Evolutionary conservation across 2,888 invertebrate genomes (phyloP).

Genomic region (Drosophila affinis): DNA sequence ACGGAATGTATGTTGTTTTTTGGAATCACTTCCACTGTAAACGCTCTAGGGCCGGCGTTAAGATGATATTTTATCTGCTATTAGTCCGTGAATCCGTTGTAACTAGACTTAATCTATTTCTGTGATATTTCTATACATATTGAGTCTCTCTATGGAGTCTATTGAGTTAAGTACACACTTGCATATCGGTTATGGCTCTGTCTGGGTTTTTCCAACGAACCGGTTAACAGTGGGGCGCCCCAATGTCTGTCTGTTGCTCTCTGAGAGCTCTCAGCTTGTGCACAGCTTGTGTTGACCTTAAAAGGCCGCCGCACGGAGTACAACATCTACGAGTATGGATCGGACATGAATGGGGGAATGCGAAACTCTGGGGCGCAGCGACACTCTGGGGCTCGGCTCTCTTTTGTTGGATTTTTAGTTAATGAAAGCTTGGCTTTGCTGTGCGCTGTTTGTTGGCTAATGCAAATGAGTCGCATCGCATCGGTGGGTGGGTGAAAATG

Average conservation of each 20-base stretch:
- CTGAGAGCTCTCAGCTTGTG: constrained; percentile 5
- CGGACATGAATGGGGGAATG: constrained; percentile 22
- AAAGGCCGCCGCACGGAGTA: constrained; percentile 33
- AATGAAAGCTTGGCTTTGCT: constrained; percentile 33
- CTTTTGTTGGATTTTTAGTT: constrained; percentile 10
- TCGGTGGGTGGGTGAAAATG: constrained; percentile 12
- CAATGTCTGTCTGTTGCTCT: constrained; percentile 55
- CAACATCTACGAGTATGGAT: constrained; percentile 13
- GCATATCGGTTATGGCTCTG: no score
- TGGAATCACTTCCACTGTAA: no score
- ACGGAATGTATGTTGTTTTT: no score
- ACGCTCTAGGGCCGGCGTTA: no score
- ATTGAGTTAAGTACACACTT: neutral
- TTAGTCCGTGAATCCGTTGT: no score
- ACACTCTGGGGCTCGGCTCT: neutral
- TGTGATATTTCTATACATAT: neutral
- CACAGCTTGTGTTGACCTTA: constrained; percentile 22
- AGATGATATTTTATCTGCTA: no score
- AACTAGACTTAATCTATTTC: no score
- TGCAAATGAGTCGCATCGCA: constrained; percentile 27
- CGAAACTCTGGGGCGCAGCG: neutral
- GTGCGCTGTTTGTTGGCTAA: constrained; percentile 15
- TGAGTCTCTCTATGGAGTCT: neutral
- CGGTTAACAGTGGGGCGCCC: constrained; percentile 48
- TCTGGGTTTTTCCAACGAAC: constrained; percentile 2